phyloP scores from a whole-genome alignment of 2,113 vertebrate genomes.

The Prolemur simus region DNA sequence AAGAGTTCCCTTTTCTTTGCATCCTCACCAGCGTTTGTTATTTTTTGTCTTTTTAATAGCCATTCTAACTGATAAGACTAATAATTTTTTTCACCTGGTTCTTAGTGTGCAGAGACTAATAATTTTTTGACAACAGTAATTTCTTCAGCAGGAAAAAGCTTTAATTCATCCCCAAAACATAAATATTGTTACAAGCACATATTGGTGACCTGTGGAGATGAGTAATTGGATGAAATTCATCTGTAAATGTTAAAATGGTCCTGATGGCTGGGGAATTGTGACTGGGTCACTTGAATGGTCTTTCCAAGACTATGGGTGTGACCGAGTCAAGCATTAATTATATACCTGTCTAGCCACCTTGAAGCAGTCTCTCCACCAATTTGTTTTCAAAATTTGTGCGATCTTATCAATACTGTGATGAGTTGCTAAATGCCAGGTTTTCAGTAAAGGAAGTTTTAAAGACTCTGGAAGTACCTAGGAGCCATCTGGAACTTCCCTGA shows the following conservation, averaged over 20 bases:
- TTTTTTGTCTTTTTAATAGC: too few species aligned
- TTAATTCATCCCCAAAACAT: not conserved
- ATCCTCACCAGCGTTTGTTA: too few species aligned
- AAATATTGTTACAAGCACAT: not conserved
- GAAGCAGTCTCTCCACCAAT: not conserved
- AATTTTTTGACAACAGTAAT: not conserved
- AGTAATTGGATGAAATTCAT: not conserved
- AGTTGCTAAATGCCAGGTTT: not conserved
- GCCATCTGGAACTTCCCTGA: not conserved
- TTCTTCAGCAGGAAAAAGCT: not conserved
- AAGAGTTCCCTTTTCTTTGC: too few species aligned
- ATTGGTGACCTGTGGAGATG: not conserved
- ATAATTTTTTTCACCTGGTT: too few species aligned
- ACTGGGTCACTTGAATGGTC: not conserved
- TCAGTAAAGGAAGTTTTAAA: not conserved
- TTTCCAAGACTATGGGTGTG: not conserved
- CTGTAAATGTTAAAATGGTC: not conserved
- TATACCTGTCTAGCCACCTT: not conserved
- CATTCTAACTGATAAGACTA: too few species aligned
- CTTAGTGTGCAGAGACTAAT: too few species aligned
- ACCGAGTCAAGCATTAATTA: not conserved
- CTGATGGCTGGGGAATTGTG: not conserved
- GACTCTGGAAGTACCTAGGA: not conserved
- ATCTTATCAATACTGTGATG: not conserved
- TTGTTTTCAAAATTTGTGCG: not conserved